Evolutionary conservation across 2,797 vertebrate genomes (phyloP), one percentile per base, ranked within the genome.

Genomic region (Cyclopterus lumpus): DNA sequence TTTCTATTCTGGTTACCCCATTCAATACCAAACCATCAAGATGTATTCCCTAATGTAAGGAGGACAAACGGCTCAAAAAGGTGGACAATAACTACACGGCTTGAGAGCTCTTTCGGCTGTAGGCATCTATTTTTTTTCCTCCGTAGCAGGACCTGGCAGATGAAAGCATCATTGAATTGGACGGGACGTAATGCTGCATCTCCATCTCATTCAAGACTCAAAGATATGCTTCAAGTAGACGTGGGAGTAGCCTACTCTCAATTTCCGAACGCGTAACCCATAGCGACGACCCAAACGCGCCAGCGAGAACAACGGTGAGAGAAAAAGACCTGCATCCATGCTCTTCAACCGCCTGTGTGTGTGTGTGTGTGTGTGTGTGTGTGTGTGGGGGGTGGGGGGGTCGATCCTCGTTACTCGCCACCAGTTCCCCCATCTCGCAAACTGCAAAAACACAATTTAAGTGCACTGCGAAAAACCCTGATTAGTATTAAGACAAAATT

Each of bases 401-500:
- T n/a, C n/a, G n/a, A 7, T 4, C 49, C 66, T 55, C 42, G n/a
- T 67, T 28, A 9, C 63, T 73, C 2, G 6, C 63, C 22, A 22
- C 79, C 54, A 0, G 20, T 63, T 32, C 15, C 63, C 62, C 64
- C n/a, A 28, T 24, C 20, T 26, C 30, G 28, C 44, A 66, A 26
- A 66, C 66, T 42, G 59, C 40, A 51, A 73, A n/a, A 44, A 58
- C 28, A 1, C 59, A 80, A 51, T 80, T 57, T 68, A 83, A 84
- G 84, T 82, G 73, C 11, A 71, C 79, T 75, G 65, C n/a, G 62
- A 83, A n/a, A n/a, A n/a, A 82, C 77, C 75, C 83, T 86, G 85
- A 93, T 94, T 91, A 87, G 85, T 64, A 75, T 75, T 75, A 62
- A n/a, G 87, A 87, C 77, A 46, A 87, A 93, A 93, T 93, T 85